Base-by-base conservation (phyloP, 2,888 invertebrate genomes). In the Litoditis marina region DNA sequence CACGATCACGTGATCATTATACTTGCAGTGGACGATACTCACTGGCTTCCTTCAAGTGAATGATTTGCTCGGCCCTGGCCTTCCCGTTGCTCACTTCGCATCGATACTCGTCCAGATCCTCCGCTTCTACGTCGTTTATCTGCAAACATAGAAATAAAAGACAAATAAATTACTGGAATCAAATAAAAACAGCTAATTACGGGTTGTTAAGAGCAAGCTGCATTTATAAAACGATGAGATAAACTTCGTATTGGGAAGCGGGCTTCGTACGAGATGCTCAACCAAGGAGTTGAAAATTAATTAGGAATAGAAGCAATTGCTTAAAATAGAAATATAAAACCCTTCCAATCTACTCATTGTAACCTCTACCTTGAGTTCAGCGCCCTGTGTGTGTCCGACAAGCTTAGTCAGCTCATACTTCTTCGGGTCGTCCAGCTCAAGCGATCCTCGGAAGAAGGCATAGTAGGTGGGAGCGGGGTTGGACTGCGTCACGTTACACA, bases 1-100 rank as follows among this genome's bases (percentile, higher is more conserved):
- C n/a, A n/a, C n/a, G n/a, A n/a, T n/a, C n/a, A n/a, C n/a, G n/a
- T n/a, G n/a, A n/a, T n/a, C n/a, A n/a, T n/a, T n/a, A n/a, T n/a
- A n/a, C n/a, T n/a, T n/a, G n/a, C n/a, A n/a, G n/a, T n/a, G 30
- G 13, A n/a, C 30, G 30, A 11, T 42, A 65, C 74, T 65, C 13
- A 75, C 75, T 73, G 49, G 80, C 76, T 67, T 72, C 73, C 60
- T 73, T 71, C 27, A 80, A 70, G 34, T 74, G 67, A 44, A 78
- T 71, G 25, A 60, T 69, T 52, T 76, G 78, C 13, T 62, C 63
- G 7, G 70, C 63, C 34, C 70, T 74, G 16, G 78, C 71, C 50
- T 78, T 77, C 64, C 76, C 73, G 57, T 80, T 80, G 71, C 72
- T 78, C 13, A 74, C 80, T 36, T 77, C 77, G 61, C 79, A 80